These are phyloP conservation scores for Adoxophyes honmai DNA, from an alignment of 1,140 invertebrate species.

Conservation along the genomic window DNA sequence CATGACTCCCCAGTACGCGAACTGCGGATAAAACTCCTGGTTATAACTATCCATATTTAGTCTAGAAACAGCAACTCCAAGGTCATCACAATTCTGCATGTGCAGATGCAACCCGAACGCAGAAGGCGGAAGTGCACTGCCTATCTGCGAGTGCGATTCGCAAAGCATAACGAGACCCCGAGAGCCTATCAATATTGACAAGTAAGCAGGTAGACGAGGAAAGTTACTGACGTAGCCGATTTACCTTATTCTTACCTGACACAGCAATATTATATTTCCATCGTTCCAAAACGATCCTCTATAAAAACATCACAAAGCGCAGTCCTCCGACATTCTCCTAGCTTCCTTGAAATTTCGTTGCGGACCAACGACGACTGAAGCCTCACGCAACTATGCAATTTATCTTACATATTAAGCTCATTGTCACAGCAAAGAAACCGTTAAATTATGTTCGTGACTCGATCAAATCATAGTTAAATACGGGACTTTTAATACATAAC, in stretches of 20 bases:
- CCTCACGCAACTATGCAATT: conserved; percentile 28
- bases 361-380: conserved; percentile 32
- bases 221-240: not conserved
- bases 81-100: not conserved
- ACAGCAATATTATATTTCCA: conserved; percentile 4
- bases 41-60: conserved; percentile 2
- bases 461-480: conserved; percentile 25
- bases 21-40: conserved; percentile 24
- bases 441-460: conserved; percentile 20
- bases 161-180: not conserved
- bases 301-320: conserved; percentile 17
- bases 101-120: not conserved
- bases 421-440: conserved; percentile 22
- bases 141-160: conserved; percentile 1
- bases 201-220: not conserved
- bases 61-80: too few species aligned
- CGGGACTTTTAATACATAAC: conserved; percentile 17
- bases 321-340: conserved; percentile 30
- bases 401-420: conserved; percentile 25
- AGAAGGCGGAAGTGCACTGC: not conserved
- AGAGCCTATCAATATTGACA: not conserved
- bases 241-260: conserved; percentile 8
- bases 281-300: conserved; percentile 2
- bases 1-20: conserved; percentile 32
- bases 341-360: conserved; percentile 23